Evolutionary conservation across 2,888 invertebrate genomes (phyloP), one percentile per base, ranked within the genome.

Genomic region (Eudasyphora cyanicolor): DNA sequence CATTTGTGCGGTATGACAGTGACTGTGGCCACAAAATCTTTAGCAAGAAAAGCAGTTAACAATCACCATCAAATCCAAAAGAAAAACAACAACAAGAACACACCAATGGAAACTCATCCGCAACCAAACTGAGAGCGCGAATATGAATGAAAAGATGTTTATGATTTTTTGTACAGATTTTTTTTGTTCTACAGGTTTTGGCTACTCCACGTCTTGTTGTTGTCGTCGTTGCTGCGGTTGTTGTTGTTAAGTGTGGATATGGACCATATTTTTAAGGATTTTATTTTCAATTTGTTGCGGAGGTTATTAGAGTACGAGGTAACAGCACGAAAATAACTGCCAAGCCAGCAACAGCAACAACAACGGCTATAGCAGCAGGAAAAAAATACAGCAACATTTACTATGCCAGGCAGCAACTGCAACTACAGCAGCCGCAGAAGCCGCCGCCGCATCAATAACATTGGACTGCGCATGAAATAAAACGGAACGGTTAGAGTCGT

Each of bases 41-140:
- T 67, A 76, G 73, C 78, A 76, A 81, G 64, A 79, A 84, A 81
- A 84, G 78, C 84, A 81, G 84, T 84, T 84, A 84, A 81, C 84
- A 78, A 84, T 84, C 76, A 79, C 78, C 76, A 81, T 76, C 81
- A 81, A 71, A 60, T 19, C 32, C 14, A 73, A 64, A 24, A 14
- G 17, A 7, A 51, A 73, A 21, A 27, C 35, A 54, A 42, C 24
- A n/a, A 78, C 35, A 19, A 57, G 67, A 32, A 42, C 49, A 49
- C 74, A 62, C 67, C 67, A 57, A 69, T 1, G 12, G 2, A 75
- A 6, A 12, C 8, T 32, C 29, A 60, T 27, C 12, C 27, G 62
- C n/a, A 10, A 21, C 19, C 64, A 12, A 60, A 10, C 19, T n/a
- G 27, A n/a, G n/a, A 32, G 32, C 1, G 14, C 10, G 69, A 57